Evolutionary conservation across 2,797 vertebrate genomes (phyloP), one percentile per base, ranked within the genome.

Genomic region (Gorsachius magnificus): DNA sequence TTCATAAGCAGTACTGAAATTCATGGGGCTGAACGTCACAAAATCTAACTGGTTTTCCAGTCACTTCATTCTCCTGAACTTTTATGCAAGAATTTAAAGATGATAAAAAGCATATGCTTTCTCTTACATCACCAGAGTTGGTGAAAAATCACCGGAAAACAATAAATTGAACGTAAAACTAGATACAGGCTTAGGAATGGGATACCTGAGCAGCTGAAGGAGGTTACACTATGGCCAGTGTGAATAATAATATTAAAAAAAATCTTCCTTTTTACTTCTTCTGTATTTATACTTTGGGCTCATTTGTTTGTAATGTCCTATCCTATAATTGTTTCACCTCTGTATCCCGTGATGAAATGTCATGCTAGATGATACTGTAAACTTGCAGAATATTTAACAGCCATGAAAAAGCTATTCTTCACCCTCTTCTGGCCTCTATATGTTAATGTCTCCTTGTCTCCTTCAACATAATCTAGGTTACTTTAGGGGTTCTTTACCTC

Each of bases 341-440:
- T 78, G 56, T 70, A 97, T 63, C 35, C 43, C 46, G 81, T 41
- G 63, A 92, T 61, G 87, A 97, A 97, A 95, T 76, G 64, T 83
- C 68, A 83, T 56, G 93, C 88, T 71, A 96, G 83, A 96, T 92
- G 43, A 76, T 54, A 70, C 45, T 48, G 71, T 60, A 93, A 95
- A 92, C 36, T 85, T 33, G 63, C 87, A 92, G 72, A 96, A 96
- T 83, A 96, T 78, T 96, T 95, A 96, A 91, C 43, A 84, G 46
- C 33, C 72, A 46, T 74, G 58, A 92, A 57, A 86, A 91, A 97
- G 18, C 87, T 76, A 94, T 85, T 92, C 35, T 94, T 95, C 63
- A 83, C 26, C 31, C 56, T 43, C 58, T 86, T 92, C 78, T 53
- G 46, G 13, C 70, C 95, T 95, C 83, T 85, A 10, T 61, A 89